A percentile compares a stretch with the other conserved stretches of the same genome.
Evolutionary conservation across 2,113 vertebrate species (phyloP).

Genomic region (Cheilinus undulatus): DNA sequence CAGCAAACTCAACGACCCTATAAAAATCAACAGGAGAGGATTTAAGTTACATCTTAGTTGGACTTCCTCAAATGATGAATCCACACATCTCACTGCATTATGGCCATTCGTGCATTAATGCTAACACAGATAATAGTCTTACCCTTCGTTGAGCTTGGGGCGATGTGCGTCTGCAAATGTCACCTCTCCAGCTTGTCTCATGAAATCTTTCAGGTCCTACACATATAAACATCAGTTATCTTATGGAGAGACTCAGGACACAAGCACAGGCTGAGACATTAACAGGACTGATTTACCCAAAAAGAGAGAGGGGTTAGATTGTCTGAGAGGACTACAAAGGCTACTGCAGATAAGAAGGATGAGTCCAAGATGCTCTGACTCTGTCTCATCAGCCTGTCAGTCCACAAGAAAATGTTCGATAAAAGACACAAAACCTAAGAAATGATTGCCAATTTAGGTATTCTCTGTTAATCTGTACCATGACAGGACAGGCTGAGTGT

Average conservation of each 20-base stretch:
- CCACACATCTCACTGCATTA: background rate
- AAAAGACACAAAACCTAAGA: background rate
- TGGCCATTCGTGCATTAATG: too few relatives aligned
- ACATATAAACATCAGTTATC: constrained; percentile 82
- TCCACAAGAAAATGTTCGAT: background rate
- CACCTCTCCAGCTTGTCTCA: constrained; percentile 99
- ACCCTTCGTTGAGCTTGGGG: constrained; percentile 97
- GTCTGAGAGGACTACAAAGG: constrained; percentile 64
- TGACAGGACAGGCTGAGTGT: background rate
- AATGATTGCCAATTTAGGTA: constrained; percentile 4
- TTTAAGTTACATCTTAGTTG: background rate
- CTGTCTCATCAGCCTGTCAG: constrained; percentile 6
- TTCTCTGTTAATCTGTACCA: background rate
- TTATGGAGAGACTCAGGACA: constrained; percentile 63
- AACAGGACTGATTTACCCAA: constrained; percentile 81
- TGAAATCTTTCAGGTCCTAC: constrained; percentile 99
- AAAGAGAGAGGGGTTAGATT: constrained; percentile 81
- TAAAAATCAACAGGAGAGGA: background rate
- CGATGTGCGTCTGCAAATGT: constrained; percentile 98
- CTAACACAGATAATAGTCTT: constrained; percentile 38
- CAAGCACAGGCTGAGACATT: constrained; percentile 56
- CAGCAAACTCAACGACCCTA: constrained; percentile 98
- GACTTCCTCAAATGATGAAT: background rate
- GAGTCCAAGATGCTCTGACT: constrained; percentile 73
- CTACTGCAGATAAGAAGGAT: constrained; percentile 60